Base-by-base conservation (phyloP, 2,888 invertebrate species). In the Orthonevra nobilis region DNA sequence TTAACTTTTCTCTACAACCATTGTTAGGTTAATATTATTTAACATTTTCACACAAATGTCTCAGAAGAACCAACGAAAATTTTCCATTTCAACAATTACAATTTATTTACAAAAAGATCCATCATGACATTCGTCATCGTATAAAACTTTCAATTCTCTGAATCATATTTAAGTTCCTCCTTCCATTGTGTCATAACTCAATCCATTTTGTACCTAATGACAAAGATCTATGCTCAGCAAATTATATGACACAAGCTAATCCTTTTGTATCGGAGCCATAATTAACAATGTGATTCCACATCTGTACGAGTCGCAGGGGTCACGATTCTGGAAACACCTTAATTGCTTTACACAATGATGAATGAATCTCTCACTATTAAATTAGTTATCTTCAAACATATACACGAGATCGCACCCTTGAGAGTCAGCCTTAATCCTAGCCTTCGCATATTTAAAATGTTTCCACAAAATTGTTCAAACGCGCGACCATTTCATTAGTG, bases 321-420 rank as follows among this genome's bases (percentile, higher is more conserved):
- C 36, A n/a, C n/a, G n/a, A n/a, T n/a, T 15, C 36, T 19, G 15
- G 20, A 42, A 10, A 15, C 38, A 46, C 36, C 28, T 46, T 70
- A 70, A 70, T 70, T 38, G 34, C 44, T 40, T 32, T 30, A 70
- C 75, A 19, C n/a, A n/a, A n/a, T 64, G 58, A 77, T 60, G 52
- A 58, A 77, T 58, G 64, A 50, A 75, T 70, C 23, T 23, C 36
- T 56, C 10, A 28, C 58, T 20, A 64, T 70, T 70, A 63, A 77
- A 52, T 77, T 46, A 32, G 34, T 44, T 52, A 40, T 42, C 34
- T 54, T 54, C 28, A 68, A 74, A 61, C 36, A 38, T 26, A 14
- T 32, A 12, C 4, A 46, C 63, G 23, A 23, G 40, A 68, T 58
- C 40, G 58, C 52, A 70, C 52, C 28, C 42, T 44, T 23, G 52